These are phyloP conservation scores for Oryctolagus cuniculus DNA, from an alignment of 2,113 vertebrate species.

Conservation along the genomic window mOryCun1.1 NC_091432.1:167312501-167313000, in stretches of 20 bases:
- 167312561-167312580: conserved; percentile 4
- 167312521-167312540: conserved; percentile 60
- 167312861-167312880: not conserved
- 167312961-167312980: not conserved
- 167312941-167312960: not conserved
- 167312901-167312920: not conserved
- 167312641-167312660: conserved; percentile 8
- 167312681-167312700: conserved; percentile 5
- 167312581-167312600: conserved; percentile 27
- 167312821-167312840: not conserved
- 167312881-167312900: not conserved
- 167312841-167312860: not conserved
- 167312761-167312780: conserved; percentile 15
- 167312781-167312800: not conserved
- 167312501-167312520: conserved; percentile 46
- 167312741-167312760: not conserved
- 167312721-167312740: conserved; percentile 32
- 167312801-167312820: not conserved
- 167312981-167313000: not conserved
- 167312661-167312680: not conserved
- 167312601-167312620: not conserved
- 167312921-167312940: not conserved
- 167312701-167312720: not conserved
- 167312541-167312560: conserved; percentile 29
- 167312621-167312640: not conserved